Evolutionary conservation across 1,140 invertebrate species (phyloP), one percentile per base, ranked within the genome.

Genomic region (Pseudomyrmex dendroicus): DNA sequence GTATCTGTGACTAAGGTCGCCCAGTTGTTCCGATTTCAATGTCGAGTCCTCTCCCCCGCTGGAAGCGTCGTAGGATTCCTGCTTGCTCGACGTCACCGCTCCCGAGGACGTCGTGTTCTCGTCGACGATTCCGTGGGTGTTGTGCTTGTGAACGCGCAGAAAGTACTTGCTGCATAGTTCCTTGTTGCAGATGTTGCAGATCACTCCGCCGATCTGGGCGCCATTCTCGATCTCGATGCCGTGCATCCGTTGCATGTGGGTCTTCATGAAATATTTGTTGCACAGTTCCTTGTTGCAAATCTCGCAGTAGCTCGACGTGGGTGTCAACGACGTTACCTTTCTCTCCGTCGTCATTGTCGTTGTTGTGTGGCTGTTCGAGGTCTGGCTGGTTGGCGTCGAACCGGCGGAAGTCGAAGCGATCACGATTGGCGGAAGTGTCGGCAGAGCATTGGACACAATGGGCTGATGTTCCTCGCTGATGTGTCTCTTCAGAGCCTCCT

Each of bases 261-360:
- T 99, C 92, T 99, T 98, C 97, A 99, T 98, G 92, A 99, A 99
- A 91, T 99, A 99, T 93, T 99, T 99, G 95, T 99, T 99, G 94
- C 99, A 99, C 50, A 99, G 94, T 93, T 99, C 99, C 95, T 99
- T 99, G 94, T 99, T 99, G 94, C 99, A 99, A 82, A 99, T 99
- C 92, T 99, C 98, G 94, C 99, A 99, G 91, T 98, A 99, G 90
- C 98, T 98, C 63, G 97, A 97, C 0, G 96, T 96, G 0, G 95
- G 97, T 13, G 96, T 95, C 63, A 96, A 93, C 63, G 94, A 90
- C 46, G 93, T 85, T 20, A 91, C 20, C 59, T 93, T 88, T 35
- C 91, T 89, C 35, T 92, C 92, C 2, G 63, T 50, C 59, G 87
- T 59, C 10, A 54, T 57, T 20, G 44, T 46, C 35, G 72, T 44